Conservation (phyloP, 2,113 vertebrate genomes). For the Tragelaphus buxtoni region DNA sequence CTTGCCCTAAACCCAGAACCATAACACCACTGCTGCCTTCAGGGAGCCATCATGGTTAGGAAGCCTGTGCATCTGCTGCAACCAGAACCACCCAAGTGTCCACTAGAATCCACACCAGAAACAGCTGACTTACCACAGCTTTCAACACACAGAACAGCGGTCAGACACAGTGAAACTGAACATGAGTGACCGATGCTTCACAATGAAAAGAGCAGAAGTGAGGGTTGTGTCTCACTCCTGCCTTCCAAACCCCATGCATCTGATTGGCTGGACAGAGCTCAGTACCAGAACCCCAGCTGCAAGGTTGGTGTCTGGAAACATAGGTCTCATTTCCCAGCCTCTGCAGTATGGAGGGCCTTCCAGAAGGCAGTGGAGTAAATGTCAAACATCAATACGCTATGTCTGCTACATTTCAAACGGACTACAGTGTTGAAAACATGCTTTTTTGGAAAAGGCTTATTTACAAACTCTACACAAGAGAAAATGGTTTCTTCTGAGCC, state of each 20-base stretch:
- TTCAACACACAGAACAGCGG: neutral
- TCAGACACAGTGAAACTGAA: neutral
- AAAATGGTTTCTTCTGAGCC: neutral
- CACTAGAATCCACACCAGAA: neutral
- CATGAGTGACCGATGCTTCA: neutral
- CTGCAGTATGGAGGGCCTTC: neutral
- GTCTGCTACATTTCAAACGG: neutral
- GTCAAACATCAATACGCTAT: neutral
- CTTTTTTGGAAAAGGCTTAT: neutral
- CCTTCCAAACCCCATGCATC: neutral
- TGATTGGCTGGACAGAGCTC: neutral
- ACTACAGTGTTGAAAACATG: neutral
- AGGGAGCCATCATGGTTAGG: neutral
- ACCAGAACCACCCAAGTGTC: neutral
- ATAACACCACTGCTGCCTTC: too few species aligned
- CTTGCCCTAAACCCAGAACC: neutral
- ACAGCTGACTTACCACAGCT: neutral
- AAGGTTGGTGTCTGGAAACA: neutral
- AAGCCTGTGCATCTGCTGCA: neutral
- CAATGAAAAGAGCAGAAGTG: neutral
- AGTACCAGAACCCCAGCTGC: neutral
- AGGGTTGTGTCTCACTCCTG: neutral
- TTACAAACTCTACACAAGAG: neutral
- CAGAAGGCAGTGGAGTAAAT: neutral
- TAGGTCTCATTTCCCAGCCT: neutral